Percentiles rank a stretch among this genome's conserved stretches.
Conservation (phyloP, 2,113 vertebrate species). For the Apistogramma diplotaenia region DNA sequence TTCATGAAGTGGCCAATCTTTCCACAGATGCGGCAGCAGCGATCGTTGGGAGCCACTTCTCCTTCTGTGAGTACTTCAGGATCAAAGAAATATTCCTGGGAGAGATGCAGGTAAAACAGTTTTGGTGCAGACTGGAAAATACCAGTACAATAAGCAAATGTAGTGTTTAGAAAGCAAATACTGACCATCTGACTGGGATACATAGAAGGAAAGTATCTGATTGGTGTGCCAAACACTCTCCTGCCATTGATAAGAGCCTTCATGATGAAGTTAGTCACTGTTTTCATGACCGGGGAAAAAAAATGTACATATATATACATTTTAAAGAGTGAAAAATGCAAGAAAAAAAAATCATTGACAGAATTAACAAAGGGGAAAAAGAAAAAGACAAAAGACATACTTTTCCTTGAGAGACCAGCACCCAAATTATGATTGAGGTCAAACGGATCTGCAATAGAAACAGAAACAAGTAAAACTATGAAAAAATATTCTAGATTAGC, state of each 20-base stretch:
- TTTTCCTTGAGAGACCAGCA: slow-evolving; percentile 94
- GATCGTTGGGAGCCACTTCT: slow-evolving; percentile 91
- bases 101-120: not conserved
- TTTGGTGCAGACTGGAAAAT: not conserved
- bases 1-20: slow-evolving; percentile 98
- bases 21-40: slow-evolving; percentile 94
- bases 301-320: not conserved
- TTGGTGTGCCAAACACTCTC: slow-evolving; percentile 86
- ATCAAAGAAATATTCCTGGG: slow-evolving; percentile 94
- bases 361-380: not conserved
- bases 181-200: slow-evolving; percentile 86
- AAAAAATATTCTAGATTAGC: not conserved
- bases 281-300: slow-evolving; percentile 14
- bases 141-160: not conserved
- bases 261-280: slow-evolving; percentile 99
- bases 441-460: slow-evolving; percentile 84
- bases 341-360: not conserved
- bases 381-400: slow-evolving; percentile 68
- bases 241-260: slow-evolving; percentile 96
- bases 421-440: slow-evolving; percentile 96
- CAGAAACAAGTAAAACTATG: not conserved
- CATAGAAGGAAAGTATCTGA: slow-evolving; percentile 81
- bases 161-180: not conserved
- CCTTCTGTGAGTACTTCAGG: slow-evolving; percentile 91
- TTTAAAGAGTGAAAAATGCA: not conserved